phyloP scores from a whole-genome alignment of 1,140 invertebrate species.

The Ostrea denselamellosa region DNA sequence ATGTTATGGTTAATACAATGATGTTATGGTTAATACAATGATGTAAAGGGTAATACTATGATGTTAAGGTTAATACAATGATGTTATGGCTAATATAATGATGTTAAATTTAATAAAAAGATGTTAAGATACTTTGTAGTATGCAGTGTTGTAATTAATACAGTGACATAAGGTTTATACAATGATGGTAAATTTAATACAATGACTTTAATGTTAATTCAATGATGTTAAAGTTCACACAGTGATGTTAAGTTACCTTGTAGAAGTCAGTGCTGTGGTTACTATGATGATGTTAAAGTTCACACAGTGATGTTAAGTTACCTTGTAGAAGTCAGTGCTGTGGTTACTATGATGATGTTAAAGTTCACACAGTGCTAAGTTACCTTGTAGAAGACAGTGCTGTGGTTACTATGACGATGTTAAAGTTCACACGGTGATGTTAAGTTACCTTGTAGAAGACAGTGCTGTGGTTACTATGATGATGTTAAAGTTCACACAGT shows the following conservation, averaged over 20 bases:
- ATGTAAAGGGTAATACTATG: not conserved
- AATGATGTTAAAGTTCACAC: constrained; percentile 85
- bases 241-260: too few species aligned
- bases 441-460: constrained; percentile 83
- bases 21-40: too few species aligned
- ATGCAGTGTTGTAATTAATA: constrained; percentile 84
- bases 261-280: too few species aligned
- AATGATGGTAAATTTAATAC: too few species aligned
- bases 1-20: constrained; percentile 79
- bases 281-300: constrained; percentile 84
- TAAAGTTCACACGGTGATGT: not conserved
- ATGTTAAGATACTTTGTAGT: constrained; percentile 82
- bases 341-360: constrained; percentile 78
- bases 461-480: constrained; percentile 82
- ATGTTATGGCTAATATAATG: too few species aligned
- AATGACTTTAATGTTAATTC: too few species aligned
- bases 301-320: too few species aligned
- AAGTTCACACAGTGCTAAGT: constrained; percentile 31
- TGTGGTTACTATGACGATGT: constrained; percentile 79
- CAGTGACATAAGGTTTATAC: too few species aligned
- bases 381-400: constrained; percentile 85
- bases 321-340: too few species aligned
- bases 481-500: not conserved
- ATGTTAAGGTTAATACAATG: constrained; percentile 77
- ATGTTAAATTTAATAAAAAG: not conserved